Conservation (phyloP, 2,797 vertebrate genomes). For the Sebastes nivosus region DNA sequence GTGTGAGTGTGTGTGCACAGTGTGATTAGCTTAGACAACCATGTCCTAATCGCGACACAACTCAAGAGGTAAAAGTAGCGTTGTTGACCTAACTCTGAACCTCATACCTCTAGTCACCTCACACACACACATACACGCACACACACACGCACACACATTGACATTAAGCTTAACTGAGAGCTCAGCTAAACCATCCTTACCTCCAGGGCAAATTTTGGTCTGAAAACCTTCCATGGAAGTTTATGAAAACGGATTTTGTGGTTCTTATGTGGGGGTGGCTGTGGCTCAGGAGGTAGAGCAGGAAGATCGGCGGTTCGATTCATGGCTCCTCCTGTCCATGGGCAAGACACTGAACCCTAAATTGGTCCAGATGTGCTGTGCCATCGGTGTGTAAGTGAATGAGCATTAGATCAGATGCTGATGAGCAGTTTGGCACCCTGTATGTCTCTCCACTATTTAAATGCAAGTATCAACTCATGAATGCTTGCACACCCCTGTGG, state of each 20-base stretch:
- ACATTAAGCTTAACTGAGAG: neutral
- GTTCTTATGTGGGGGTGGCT: neutral
- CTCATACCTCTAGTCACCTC: neutral
- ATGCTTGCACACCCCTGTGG: neutral
- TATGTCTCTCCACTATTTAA: no score
- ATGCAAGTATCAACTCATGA: no score
- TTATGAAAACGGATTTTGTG: neutral
- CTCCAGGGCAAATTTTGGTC: neutral
- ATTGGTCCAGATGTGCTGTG: neutral
- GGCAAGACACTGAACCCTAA: neutral
- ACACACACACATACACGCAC: neutral
- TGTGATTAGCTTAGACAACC: conserved; percentile 41
- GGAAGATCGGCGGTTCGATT: neutral
- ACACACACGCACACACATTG: neutral
- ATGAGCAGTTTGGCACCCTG: no score
- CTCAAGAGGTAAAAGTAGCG: conserved; percentile 36
- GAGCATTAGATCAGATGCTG: no score
- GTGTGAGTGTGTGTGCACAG: neutral
- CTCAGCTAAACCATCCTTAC: neutral
- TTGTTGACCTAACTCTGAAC: conserved; percentile 35
- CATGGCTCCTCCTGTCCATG: neutral
- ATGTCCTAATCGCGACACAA: conserved; percentile 30
- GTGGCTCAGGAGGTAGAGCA: neutral
- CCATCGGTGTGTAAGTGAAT: no score
- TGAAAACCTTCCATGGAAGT: no score